Conservation (phyloP, 2,888 invertebrate species). For the Electrophaes corylata region DNA sequence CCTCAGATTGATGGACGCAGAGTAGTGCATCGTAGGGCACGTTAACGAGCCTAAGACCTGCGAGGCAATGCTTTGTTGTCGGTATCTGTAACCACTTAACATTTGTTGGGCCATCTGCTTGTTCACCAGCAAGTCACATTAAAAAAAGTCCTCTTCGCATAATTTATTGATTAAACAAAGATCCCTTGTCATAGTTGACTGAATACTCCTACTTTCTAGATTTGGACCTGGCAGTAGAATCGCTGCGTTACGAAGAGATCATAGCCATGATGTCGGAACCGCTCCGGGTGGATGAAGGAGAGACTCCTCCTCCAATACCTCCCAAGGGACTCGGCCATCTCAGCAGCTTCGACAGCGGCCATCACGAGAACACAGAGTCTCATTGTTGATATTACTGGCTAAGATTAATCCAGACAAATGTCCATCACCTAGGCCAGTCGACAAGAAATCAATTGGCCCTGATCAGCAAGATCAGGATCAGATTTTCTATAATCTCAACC, state of each 20-base stretch:
- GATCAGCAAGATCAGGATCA: no score
- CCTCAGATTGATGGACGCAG: no score
- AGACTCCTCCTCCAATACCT: constrained; percentile 76
- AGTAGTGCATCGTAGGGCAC: no score
- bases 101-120: no score
- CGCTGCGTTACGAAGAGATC: constrained; percentile 76
- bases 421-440: background rate
- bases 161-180: no score
- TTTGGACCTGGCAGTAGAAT: constrained; percentile 72
- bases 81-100: no score
- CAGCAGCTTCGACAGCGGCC: constrained; percentile 77
- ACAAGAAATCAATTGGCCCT: background rate
- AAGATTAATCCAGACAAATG: background rate
- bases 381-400: constrained; percentile 39
- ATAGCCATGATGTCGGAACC: constrained; percentile 79
- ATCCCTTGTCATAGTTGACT: no score
- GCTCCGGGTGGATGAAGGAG: constrained; percentile 69
- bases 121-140: no score
- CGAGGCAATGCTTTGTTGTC: no score
- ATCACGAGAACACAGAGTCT: constrained; percentile 76
- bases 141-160: no score
- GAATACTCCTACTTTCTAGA: constrained; percentile 58
- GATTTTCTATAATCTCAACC: no score
- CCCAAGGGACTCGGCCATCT: constrained; percentile 77
- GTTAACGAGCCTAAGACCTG: no score